Evolutionary conservation across 2,888 invertebrate genomes (phyloP), one percentile per base, ranked within the genome.

Genomic region (Tuta absoluta): DNA sequence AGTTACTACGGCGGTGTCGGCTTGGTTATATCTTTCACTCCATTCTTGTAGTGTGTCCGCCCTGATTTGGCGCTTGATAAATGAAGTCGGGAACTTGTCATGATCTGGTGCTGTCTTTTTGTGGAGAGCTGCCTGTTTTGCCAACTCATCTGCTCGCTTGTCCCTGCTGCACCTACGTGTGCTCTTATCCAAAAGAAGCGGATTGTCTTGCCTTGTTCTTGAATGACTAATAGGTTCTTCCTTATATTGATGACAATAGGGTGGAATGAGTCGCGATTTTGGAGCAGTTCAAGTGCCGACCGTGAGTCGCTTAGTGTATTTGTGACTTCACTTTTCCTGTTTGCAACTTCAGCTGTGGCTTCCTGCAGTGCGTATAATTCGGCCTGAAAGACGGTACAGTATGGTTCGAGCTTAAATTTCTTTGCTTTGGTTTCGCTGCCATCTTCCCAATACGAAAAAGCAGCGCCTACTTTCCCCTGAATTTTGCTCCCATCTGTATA

Each of bases 401-500:
- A 64, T 12, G 41, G 11, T 11, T 51, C 8, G 12, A 67, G 65
- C 4, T 19, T 33, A 45, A 62, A 37, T 61, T 60, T 65, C 12
- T 17, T 21, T 37, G 65, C 58, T 58, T 19, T 33, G n/a, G n/a
- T 37, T 17, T 57, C 57, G n/a, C 7, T 33, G 17, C n/a, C 57
- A 10, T 17, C 57, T 5, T n/a, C n/a, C 37, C 63, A 48, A 11
- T 45, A 12, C 0, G 49, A 24, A 33, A 63, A 11, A 0, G 63
- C 58, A 2, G 64, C 64, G 8, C 67, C 67, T 5, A 65, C 65
- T 11, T 58, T 63, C n/a, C 67, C 65, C 33, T 33, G 65, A 33
- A 65, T 64, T 28, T 65, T 69, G 59, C 69, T 68, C 21, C 69
- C 71, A n/a, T 69, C 71, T 0, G 68, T 69, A 57, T 41, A 69